Conservation (phyloP, 1,140 invertebrate genomes). For the Sycophila sp. region DNA sequence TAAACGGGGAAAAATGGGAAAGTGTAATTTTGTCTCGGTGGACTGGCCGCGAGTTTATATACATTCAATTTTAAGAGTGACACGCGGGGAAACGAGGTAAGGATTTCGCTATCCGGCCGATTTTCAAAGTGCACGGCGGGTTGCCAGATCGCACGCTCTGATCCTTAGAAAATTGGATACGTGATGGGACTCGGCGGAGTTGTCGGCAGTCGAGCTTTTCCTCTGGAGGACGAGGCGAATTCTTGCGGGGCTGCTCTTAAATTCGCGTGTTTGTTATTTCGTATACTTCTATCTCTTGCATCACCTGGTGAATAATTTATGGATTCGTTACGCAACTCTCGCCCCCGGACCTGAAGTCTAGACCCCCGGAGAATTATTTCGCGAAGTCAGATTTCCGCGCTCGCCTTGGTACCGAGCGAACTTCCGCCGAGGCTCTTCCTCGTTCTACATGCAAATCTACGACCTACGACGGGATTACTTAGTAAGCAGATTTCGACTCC, state of each 20-base stretch:
- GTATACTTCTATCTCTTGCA: background rate
- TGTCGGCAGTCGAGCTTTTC: constrained; percentile 26
- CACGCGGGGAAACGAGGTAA: too few relatives aligned
- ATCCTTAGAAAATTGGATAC: constrained; percentile 64
- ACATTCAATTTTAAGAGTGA: too few relatives aligned
- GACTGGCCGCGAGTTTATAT: too few relatives aligned
- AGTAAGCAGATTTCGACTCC: too few relatives aligned
- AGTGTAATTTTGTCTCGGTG: background rate
- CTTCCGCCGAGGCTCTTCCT: background rate
- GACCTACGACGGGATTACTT: too few relatives aligned
- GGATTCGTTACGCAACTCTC: background rate
- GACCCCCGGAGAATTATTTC: background rate
- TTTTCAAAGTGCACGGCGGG: constrained; percentile 53
- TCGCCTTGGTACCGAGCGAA: too few relatives aligned
- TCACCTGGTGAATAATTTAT: background rate
- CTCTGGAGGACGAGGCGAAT: background rate
- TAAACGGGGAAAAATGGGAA: too few relatives aligned
- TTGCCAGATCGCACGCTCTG: constrained; percentile 54
- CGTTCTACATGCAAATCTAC: too few relatives aligned
- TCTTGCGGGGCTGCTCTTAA: background rate
- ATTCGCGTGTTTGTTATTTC: background rate
- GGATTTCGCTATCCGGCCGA: constrained; percentile 53
- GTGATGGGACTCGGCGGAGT: constrained; percentile 59
- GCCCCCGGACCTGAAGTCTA: background rate
- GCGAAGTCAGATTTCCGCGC: background rate